These are phyloP conservation scores for Agelastica alni DNA, from an alignment of 2,888 invertebrate genomes.

Conservation along the genomic window DNA sequence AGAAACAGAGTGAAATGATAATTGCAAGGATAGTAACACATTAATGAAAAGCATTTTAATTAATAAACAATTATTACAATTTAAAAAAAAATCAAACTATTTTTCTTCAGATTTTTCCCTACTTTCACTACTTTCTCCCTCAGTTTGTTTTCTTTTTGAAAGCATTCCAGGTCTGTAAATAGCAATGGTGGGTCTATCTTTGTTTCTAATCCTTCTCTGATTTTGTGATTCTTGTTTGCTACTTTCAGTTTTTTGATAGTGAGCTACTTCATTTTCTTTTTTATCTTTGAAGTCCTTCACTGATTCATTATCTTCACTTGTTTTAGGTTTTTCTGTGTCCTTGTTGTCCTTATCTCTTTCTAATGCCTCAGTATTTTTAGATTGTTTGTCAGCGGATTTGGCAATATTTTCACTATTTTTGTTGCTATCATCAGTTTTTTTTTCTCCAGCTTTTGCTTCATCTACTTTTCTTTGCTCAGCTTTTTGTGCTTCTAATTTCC, in stretches of 20 bases:
- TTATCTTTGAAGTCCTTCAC: slow-evolving; percentile 17
- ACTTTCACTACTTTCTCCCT: slow-evolving; percentile 55
- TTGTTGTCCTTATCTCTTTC: slow-evolving; percentile 12
- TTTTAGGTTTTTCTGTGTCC: slow-evolving; percentile 23
- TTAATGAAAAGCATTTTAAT: too few species aligned
- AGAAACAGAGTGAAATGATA: too few species aligned
- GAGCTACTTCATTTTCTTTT: slow-evolving; percentile 31
- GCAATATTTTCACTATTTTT: slow-evolving; percentile 10
- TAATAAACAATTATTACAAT: not conserved
- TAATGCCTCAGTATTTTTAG: not conserved
- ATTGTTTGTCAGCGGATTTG: slow-evolving; percentile 19
- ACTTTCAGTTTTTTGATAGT: slow-evolving; percentile 25
- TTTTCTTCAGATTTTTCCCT: slow-evolving; percentile 30
- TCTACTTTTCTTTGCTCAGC: slow-evolving; percentile 46
- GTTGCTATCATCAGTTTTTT: not conserved
- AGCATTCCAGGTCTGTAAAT: slow-evolving; percentile 91
- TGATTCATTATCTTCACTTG: slow-evolving; percentile 20
- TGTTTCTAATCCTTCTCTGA: slow-evolving; percentile 62
- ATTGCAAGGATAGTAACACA: too few species aligned
- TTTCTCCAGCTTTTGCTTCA: slow-evolving; percentile 27
- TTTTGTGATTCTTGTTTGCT: slow-evolving; percentile 26
- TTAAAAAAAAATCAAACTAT: slow-evolving; percentile 1
- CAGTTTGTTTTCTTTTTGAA: slow-evolving; percentile 71
- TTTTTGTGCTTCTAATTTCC: slow-evolving; percentile 52
- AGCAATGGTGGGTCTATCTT: slow-evolving; percentile 85